Base-by-base conservation (phyloP, 1,140 invertebrate species). In the Helicoverpa armigera region DNA sequence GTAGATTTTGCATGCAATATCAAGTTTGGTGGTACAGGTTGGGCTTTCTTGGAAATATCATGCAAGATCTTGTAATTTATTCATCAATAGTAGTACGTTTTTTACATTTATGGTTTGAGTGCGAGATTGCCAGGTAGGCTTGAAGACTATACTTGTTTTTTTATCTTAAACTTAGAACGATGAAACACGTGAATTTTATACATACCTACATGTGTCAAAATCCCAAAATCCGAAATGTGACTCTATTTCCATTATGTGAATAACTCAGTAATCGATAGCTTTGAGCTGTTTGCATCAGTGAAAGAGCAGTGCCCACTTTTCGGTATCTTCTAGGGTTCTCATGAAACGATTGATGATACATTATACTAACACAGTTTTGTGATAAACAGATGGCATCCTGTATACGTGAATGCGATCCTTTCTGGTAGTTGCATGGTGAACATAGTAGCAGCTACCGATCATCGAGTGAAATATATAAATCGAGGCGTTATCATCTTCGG, bases 401-500 rank as follows among this genome's bases (percentile, higher is more conserved):
- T 89, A 87, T 86, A 86, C 83, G 70, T 83, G 82, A 85, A 86
- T 81, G 83, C 81, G 79, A 73, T 82, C 81, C 80, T 50, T 82
- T 60, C 80, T 89, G 88, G 85, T 87, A 90, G 86, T 88, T 89
- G 89, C 90, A 91, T 91, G 84, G 88, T 82, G 84, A 88, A 80
- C 80, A 60, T 77, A 84, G 89, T 88, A 89, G 89, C 87, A 87
- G 89, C 91, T 85, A 91, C 91, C 88, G 87, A 92, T 93, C 89
- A 94, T 92, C 90, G 85, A 88, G 88, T 85, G 86, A 92, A 91
- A 92, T 91, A 92, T 93, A 94, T 94, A 94, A 94, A 93, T 93
- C 90, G 87, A 90, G 73, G 87, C 87, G 85, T 94, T 93, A 94
- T 94, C 93, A 93, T 93, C 89, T 91, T 90, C 83, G 83, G 85